Conservation (phyloP, 2,888 invertebrate genomes). For the Agrotis puta region DNA sequence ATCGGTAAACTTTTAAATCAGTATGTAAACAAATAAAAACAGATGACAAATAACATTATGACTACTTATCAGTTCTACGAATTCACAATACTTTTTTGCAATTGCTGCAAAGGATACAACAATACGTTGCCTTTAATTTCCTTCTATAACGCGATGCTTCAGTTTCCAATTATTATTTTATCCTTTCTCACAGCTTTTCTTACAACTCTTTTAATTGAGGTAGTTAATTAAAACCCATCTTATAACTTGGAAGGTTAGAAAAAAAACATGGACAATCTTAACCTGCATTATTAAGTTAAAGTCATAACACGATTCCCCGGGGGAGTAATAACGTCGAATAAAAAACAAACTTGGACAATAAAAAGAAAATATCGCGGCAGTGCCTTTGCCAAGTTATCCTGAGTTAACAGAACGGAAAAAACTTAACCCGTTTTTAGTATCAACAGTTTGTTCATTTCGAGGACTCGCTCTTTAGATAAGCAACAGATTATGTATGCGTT, state of each 20-base stretch:
- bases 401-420: slow-evolving; percentile 15
- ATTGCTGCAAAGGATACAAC: slow-evolving; percentile 16
- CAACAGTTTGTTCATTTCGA: slow-evolving; percentile 34
- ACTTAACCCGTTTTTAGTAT: slow-evolving; percentile 28
- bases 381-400: slow-evolving; percentile 35
- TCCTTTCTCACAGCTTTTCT: not conserved
- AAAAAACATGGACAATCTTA: slow-evolving; percentile 10
- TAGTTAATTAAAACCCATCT: slow-evolving; percentile 15
- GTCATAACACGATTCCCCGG: slow-evolving; percentile 42
- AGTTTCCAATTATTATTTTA: slow-evolving; percentile 24
- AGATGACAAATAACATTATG: not conserved
- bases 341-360: slow-evolving; percentile 55
- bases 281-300: slow-evolving; percentile 48
- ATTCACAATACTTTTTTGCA: not conserved
- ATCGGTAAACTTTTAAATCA: not conserved
- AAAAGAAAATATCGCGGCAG: slow-evolving; percentile 54
- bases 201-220: slow-evolving; percentile 14
- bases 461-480: slow-evolving; percentile 6
- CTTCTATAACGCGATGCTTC: not conserved
- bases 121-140: slow-evolving; percentile 12
- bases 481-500: slow-evolving; percentile 10
- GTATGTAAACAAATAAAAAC: not conserved
- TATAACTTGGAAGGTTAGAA: slow-evolving; percentile 3
- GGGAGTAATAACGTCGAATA: slow-evolving; percentile 51
- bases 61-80: not conserved